Base-by-base conservation (phyloP, 1,140 invertebrate species). In the Lepidurus apus region DNA sequence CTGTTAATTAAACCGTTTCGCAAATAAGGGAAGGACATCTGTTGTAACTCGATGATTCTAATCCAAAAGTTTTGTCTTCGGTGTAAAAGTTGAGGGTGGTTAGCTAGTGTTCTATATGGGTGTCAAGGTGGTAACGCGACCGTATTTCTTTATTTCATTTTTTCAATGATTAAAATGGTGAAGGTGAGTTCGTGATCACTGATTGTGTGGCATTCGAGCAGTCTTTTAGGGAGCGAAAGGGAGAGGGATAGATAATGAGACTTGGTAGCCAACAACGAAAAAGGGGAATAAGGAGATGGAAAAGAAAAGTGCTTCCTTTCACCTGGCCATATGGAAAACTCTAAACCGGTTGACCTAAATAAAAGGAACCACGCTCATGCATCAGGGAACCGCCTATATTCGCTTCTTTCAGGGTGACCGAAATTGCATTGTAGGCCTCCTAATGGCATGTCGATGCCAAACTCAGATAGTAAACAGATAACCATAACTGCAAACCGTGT, bases 151-250 rank as follows among this genome's bases (percentile, higher is more conserved):
- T 65, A 34, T 34, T 34, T 34, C 34, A 4, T 65, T 65, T 65
- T 21, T 65, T 1, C 53, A 65, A 7, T 34, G 2, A 34, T 34
- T 65, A 65, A 65, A 21, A n/a, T 65, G 53, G 13, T 65, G 53
- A 65, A 65, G 53, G 53, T 17, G 53, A 21, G 53, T 65, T 65
- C 53, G 53, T 65, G 53, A 65, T 9, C 53, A 65, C 53, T 65
- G 13, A 77, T 21, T 76, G 42, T 76, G 24, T 65, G n/a, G 53
- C 11, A 77, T 45, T 76, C 17, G 76, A 24, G 44, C 24, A 79
- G 3, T 34, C 34, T 34, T 34, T 34, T 34, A 73, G 45, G 77
- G 7, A 45, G 43, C 7, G 34, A 24, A n/a, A 65, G 76, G 74
- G 77, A 43, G 24, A 45, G 76, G 26, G 44, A 65, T 43, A 77